Evolutionary conservation across 2,113 vertebrate species (phyloP), one percentile per base, ranked within the genome.

Genomic region (Rutilus rutilus): DNA sequence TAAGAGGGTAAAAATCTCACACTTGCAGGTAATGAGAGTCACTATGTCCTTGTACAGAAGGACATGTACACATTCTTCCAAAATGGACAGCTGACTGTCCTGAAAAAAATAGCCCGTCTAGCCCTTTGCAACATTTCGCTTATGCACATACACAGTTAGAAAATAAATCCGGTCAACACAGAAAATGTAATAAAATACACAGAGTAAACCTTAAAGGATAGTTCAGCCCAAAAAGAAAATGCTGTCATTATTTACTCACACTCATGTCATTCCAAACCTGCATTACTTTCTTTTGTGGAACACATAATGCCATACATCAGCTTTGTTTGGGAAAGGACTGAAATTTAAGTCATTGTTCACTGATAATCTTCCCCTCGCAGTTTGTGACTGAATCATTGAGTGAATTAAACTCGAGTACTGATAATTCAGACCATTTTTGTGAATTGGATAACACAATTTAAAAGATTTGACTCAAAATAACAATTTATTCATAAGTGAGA

Each of bases 21-120:
- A 89, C 88, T 87, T 88, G 85, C 89, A 82, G 84, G 86, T 92
- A 88, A 42, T 50, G 45, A 36, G 64, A 69, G 64, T 54, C 80
- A 23, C 45, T 69, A 10, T 54, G 62, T 36, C 30, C 64, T 67
- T 69, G 64, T 23, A 69, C 45, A 54, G 62, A 69, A 82, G 25
- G 27, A 82, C n/a, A 82, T 1, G 17, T 36, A n/a, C 64, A 50
- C 27, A 14, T 82, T 27, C 6, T 47, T 64, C 39, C 62, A 50
- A 47, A 67, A 45, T 82, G 19, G 10, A 14, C 78, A 19, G 11
- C 78, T 25, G 17, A 19, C 62, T 69, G 45, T 33, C n/a, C 14
- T 21, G 64, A 52, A 52, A 27, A 11, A 11, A 12, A 36, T 23
- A 21, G 52, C n/a, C n/a, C n/a, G n/a, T 52, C 19, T 52, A 50